phyloP scores from a whole-genome alignment of 2,888 invertebrate genomes.

The Chydorus sphaericus region DNA sequence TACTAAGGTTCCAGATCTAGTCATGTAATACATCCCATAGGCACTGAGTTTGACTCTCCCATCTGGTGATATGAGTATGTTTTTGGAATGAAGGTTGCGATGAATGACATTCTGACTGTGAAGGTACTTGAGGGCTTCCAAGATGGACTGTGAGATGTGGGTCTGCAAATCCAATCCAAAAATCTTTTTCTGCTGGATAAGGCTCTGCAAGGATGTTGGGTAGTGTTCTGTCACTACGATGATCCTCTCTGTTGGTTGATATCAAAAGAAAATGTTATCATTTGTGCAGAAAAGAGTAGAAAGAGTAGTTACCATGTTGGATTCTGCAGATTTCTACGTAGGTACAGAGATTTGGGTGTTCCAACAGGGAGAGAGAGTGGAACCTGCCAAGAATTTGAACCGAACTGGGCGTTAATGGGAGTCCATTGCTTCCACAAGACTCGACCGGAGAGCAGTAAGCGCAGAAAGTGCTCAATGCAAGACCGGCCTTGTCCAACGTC shows the following conservation, averaged over 20 bases:
- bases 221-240: conserved; percentile 68
- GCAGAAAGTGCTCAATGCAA: conserved; percentile 83
- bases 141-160: conserved; percentile 53
- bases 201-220: conserved; percentile 41
- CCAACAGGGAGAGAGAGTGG: conserved; percentile 60
- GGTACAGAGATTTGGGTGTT: conserved; percentile 67
- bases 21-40: conserved; percentile 88
- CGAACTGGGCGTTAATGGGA: conserved; percentile 91
- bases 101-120: conserved; percentile 58
- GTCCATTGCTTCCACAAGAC: conserved; percentile 85
- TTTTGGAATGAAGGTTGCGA: conserved; percentile 64
- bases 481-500: neutral
- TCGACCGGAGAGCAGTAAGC: conserved; percentile 79
- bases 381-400: conserved; percentile 83
- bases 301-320: conserved; percentile 62
- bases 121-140: conserved; percentile 54
- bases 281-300: neutral
- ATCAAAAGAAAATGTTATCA: conserved; percentile 25
- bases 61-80: conserved; percentile 57
- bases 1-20: conserved; percentile 68
- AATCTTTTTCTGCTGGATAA: conserved; percentile 26
- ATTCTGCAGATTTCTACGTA: conserved; percentile 84
- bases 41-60: conserved; percentile 72
- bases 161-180: conserved; percentile 36
- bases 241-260: conserved; percentile 46